phyloP scores from a whole-genome alignment of 2,888 invertebrate genomes.

The Euplagia quadripunctaria region DNA sequence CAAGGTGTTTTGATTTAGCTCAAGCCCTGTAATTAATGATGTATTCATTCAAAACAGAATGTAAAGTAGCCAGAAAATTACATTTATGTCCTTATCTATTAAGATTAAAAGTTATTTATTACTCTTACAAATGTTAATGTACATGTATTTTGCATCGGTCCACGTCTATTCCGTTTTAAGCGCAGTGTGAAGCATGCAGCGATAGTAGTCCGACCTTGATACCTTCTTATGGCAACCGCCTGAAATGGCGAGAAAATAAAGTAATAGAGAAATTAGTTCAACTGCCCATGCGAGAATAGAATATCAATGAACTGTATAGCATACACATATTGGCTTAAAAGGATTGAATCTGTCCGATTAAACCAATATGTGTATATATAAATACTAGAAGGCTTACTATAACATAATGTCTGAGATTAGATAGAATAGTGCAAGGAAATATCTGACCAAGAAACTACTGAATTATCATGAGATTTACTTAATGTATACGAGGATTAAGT shows the following conservation, averaged over 20 bases:
- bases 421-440: too few relatives aligned
- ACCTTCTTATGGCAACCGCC: constrained; percentile 44
- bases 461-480: too few relatives aligned
- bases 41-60: neutral
- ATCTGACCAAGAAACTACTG: too few relatives aligned
- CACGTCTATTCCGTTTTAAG: constrained; percentile 44
- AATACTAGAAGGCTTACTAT: too few relatives aligned
- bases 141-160: constrained; percentile 36
- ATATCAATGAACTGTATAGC: neutral
- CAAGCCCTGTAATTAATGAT: neutral
- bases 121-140: constrained; percentile 31
- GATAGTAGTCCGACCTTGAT: constrained; percentile 54
- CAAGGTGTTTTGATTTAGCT: neutral
- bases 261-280: constrained; percentile 22
- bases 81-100: neutral
- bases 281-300: constrained; percentile 15
- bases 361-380: neutral
- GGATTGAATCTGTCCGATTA: neutral
- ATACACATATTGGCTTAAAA: neutral
- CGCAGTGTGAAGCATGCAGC: constrained; percentile 14
- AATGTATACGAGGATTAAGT: too few relatives aligned
- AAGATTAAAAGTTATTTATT: neutral
- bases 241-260: constrained; percentile 42
- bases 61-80: neutral
- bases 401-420: too few relatives aligned